phyloP scores from a whole-genome alignment of 1,140 invertebrate species.

The Eupeodes corollae region DNA sequence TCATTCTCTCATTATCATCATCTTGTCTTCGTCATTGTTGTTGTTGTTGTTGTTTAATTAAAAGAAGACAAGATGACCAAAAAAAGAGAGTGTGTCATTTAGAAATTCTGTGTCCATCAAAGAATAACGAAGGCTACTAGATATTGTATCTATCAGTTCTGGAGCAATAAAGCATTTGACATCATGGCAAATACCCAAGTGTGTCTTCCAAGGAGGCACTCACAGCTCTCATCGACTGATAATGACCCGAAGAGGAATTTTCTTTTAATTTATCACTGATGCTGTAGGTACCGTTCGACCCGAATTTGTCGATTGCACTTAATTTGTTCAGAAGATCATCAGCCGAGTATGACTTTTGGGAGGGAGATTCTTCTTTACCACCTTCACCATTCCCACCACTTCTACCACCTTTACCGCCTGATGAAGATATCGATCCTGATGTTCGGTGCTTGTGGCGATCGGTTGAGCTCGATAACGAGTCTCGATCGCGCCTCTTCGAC shows the following conservation, averaged over 20 bases:
- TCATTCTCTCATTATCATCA: no score
- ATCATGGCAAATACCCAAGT: constrained; percentile 38
- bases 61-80: no score
- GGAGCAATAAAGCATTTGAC: neutral
- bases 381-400: constrained; percentile 2
- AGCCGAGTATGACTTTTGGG: constrained; percentile 21
- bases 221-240: constrained; percentile 33
- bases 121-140: no score
- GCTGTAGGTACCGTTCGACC: constrained; percentile 11
- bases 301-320: constrained; percentile 24
- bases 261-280: constrained; percentile 16
- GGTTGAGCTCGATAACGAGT: constrained; percentile 16
- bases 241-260: constrained; percentile 21
- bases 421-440: constrained; percentile 17
- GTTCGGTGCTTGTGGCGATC: constrained; percentile 17
- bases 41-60: no score
- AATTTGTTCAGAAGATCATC: constrained; percentile 30
- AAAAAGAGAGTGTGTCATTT: no score
- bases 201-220: constrained; percentile 36
- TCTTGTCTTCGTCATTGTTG: no score
- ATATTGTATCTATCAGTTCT: neutral
- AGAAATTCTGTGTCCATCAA: no score
- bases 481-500: neutral
- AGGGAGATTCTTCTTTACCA: constrained; percentile 9
- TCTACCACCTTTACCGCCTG: constrained; percentile 10